Evolutionary conservation across 2,797 vertebrate species (phyloP).

Genomic region (Sorex maritimensis): DNA sequence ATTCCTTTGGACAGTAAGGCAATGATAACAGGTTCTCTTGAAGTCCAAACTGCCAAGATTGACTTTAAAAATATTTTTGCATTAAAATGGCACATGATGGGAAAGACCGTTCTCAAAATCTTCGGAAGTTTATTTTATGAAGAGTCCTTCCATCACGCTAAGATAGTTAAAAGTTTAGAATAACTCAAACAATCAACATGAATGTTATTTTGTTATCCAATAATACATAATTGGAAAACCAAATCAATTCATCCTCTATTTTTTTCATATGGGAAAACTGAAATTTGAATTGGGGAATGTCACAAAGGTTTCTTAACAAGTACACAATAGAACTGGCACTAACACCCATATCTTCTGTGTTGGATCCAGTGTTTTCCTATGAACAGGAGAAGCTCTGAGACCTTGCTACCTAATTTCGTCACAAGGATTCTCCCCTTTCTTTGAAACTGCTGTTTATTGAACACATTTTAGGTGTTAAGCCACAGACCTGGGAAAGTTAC

Average conservation of each 20-base stretch:
- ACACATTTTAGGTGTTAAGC: conserved; percentile 35
- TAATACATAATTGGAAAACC: background rate
- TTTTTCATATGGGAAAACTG: background rate
- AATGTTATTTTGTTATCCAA: background rate
- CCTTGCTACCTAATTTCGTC: background rate
- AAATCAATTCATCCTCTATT: background rate
- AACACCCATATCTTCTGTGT: background rate
- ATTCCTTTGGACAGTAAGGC: too few relatives aligned
- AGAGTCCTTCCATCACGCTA: background rate
- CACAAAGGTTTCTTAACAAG: background rate
- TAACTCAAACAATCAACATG: background rate
- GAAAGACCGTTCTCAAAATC: background rate
- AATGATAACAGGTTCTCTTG: background rate
- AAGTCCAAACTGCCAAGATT: background rate
- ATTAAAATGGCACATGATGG: background rate
- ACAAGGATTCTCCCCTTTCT: background rate
- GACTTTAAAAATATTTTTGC: background rate
- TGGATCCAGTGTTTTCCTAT: too few relatives aligned
- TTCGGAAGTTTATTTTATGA: background rate
- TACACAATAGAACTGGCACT: background rate
- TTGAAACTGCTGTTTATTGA: conserved; percentile 43
- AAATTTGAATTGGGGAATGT: background rate
- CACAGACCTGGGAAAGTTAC: conserved; percentile 52
- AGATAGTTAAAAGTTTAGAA: background rate
- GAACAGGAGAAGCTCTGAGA: background rate